Conservation (phyloP, 2,113 vertebrate genomes). For the Datnioides undecimradiatus region DNA sequence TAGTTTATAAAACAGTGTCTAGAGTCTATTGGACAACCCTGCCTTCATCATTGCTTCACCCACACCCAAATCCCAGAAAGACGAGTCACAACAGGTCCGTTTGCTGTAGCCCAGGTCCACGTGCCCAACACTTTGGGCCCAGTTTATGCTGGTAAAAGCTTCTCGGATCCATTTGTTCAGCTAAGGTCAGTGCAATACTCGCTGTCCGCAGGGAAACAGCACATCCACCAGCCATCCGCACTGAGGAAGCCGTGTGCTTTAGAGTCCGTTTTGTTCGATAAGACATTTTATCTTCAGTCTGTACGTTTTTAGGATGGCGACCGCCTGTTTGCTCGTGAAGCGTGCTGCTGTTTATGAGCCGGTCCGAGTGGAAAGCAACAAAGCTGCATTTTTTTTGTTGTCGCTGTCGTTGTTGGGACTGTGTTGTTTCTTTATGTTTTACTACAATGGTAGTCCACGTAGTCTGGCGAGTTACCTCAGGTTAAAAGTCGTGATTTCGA, state of each 20-base stretch:
- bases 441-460: conserved; percentile 8
- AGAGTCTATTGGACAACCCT: conserved; percentile 3
- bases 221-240: background rate
- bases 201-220: conserved; percentile 14
- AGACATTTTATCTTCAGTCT: conserved; percentile 30
- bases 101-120: conserved; percentile 28
- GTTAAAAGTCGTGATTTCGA: conserved; percentile 12
- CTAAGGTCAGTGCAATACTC: conserved; percentile 70
- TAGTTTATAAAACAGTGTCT: conserved; percentile 30
- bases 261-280: conserved; percentile 26
- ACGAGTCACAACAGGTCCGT: conserved; percentile 9
- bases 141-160: conserved; percentile 62
- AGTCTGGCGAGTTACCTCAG: conserved; percentile 15
- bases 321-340: background rate
- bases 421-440: background rate
- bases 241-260: conserved; percentile 37
- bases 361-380: conserved; percentile 23
- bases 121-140: conserved; percentile 7
- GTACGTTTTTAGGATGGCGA: conserved; percentile 12
- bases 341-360: conserved; percentile 2
- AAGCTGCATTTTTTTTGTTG: background rate
- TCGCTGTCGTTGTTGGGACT: background rate
- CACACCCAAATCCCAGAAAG: background rate
- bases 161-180: conserved; percentile 27
- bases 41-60: conserved; percentile 16